These are phyloP conservation scores for Synanthedon vespiformis DNA, from an alignment of 2,888 invertebrate species.

Conservation along the genomic window DNA sequence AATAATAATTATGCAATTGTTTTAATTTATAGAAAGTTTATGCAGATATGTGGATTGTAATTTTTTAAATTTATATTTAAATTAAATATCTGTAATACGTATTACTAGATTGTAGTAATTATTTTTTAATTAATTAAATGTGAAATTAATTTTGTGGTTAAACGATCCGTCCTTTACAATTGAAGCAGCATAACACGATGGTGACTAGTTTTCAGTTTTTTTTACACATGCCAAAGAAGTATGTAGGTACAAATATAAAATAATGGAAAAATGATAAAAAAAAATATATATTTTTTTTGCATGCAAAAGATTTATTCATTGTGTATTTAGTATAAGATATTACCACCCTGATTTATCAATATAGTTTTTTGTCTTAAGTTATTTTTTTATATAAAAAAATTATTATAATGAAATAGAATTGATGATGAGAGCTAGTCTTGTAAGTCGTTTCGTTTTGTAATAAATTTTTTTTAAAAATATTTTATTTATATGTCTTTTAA, in stretches of 20 bases:
- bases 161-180: not conserved
- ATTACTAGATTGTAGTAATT: not conserved
- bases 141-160: not conserved
- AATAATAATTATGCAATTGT: conserved; percentile 4
- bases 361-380: conserved; percentile 15
- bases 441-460: conserved; percentile 54
- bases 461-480: conserved; percentile 22
- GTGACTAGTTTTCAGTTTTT: not conserved
- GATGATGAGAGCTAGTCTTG: conserved; percentile 38
- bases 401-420: conserved; percentile 9
- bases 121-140: not conserved
- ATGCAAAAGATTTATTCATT: conserved; percentile 32
- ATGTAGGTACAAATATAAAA: conserved; percentile 41
- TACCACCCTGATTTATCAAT: conserved; percentile 9
- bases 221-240: conserved; percentile 53
- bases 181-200: not conserved
- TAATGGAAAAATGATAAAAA: conserved; percentile 21
- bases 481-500: conserved; percentile 11
- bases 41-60: not conserved
- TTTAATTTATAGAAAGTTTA: not conserved
- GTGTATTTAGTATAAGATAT: conserved; percentile 1
- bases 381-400: conserved; percentile 14
- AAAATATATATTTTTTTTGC: conserved; percentile 34
- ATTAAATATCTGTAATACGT: not conserved
- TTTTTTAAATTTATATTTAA: not conserved